Base-by-base conservation (phyloP, 2,113 vertebrate genomes). In the Meleagris gallopavo region DNA sequence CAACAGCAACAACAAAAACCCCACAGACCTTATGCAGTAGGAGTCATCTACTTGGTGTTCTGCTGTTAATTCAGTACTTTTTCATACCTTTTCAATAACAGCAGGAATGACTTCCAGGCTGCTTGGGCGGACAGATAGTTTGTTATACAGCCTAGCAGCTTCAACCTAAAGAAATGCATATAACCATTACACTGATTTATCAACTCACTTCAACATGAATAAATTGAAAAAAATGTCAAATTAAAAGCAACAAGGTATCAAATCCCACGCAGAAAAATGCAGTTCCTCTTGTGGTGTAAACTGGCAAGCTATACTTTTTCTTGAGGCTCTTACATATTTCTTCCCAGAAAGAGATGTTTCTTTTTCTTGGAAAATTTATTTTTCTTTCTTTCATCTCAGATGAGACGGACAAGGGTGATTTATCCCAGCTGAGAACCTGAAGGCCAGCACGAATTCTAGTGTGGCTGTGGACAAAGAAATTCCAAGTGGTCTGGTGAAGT, bases 101-200 rank as follows among this genome's bases (percentile, higher is more conserved):
- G 98, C 96, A 18, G 99, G 99, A 92, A 99, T 99, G 94, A 94
- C 98, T 88, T 98, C 97, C 75, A 99, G 88, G 84, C 98, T 98
- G 97, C 98, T 98, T 69, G 99, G 99, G 80, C 98, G 98, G 13
- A 98, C 98, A 84, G 99, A 98, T 55, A 99, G 98, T 86, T 99
- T 99, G 97, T 98, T 99, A 93, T 99, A 99, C 24, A 99, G 97
- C 50, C 99, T 98, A 94, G 99, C 99, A 57, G 99, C 98, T 98
- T 99, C 99, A 94, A 99, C 98, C 99, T 99, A 89, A 85, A 89
- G 30, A 88, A 72, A 82, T 14, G 14, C 22, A 95, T 34, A 88
- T 3, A 80, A 46, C 2, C 19, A 46, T 13, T 48, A 64, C 2
- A 74, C 6, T 6, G 10, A 64, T 55, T 64, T 64, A 88, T 14